Conservation (phyloP, 1,140 invertebrate genomes). For the Hypsibius dujardini region DNA sequence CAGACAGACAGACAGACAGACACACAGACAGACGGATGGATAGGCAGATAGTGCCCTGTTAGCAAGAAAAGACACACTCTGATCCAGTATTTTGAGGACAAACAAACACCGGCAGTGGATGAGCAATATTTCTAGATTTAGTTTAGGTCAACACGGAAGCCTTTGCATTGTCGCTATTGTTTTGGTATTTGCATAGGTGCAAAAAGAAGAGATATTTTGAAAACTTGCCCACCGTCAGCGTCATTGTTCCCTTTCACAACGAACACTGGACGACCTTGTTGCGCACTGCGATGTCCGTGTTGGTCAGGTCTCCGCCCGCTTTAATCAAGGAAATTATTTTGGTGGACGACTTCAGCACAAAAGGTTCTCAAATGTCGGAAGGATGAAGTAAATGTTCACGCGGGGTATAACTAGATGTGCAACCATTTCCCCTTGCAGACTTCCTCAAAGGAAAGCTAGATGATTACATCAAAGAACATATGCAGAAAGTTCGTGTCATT, state of each 20-base stretch:
- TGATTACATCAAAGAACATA: slow-evolving; percentile 49
- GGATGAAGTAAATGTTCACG: too few relatives aligned
- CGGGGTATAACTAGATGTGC: background rate
- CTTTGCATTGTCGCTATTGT: too few relatives aligned
- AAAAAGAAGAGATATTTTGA: slow-evolving; percentile 52
- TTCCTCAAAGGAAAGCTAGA: slow-evolving; percentile 53
- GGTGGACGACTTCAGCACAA: slow-evolving; percentile 67
- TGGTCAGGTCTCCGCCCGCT: slow-evolving; percentile 59
- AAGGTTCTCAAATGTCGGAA: slow-evolving; percentile 28
- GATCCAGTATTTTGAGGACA: too few relatives aligned
- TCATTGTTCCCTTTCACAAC: slow-evolving; percentile 83
- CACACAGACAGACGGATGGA: too few relatives aligned
- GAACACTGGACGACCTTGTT: slow-evolving; percentile 74
- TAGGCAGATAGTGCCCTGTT: too few relatives aligned
- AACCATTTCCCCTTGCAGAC: slow-evolving; percentile 32
- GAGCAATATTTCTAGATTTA: too few relatives aligned
- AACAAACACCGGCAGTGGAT: too few relatives aligned
- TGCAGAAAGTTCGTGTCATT: slow-evolving; percentile 56
- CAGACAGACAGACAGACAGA: too few relatives aligned
- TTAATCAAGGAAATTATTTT: slow-evolving; percentile 75
- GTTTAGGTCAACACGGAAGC: too few relatives aligned
- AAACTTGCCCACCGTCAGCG: slow-evolving; percentile 54
- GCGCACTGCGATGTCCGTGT: slow-evolving; percentile 60
- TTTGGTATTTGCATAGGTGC: too few relatives aligned
- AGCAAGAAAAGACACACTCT: too few relatives aligned